Conservation (phyloP, 2,113 vertebrate species). For the Mesitornis unicolor region DNA sequence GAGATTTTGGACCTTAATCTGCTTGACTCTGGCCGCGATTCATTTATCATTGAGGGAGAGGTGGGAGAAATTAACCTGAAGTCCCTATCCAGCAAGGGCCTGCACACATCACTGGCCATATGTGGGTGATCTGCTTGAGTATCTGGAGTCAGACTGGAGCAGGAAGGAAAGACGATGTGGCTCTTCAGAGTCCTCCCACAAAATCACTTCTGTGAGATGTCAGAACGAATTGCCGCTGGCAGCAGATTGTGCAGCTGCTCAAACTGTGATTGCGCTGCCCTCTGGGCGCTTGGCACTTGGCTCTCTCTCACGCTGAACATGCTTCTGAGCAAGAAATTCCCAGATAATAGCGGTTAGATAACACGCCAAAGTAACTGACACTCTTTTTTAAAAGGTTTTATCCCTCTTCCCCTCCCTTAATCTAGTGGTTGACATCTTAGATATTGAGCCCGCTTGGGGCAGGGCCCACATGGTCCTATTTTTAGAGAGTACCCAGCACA, state of each 20-base stretch:
- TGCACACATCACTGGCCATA: neutral
- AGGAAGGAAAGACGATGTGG: neutral
- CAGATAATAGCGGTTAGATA: slow-evolving; percentile 56
- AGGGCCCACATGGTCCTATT: neutral
- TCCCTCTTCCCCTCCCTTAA: slow-evolving; percentile 28
- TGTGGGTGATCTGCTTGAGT: neutral
- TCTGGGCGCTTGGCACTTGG: slow-evolving; percentile 26
- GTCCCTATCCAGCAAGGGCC: neutral
- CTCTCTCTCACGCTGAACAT: slow-evolving; percentile 12
- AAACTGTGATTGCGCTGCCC: slow-evolving; percentile 16
- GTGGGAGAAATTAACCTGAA: neutral
- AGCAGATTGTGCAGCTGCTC: slow-evolving; percentile 51
- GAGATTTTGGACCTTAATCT: slow-evolving; percentile 13
- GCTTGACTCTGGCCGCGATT: neutral
- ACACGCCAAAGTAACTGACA: slow-evolving; percentile 22
- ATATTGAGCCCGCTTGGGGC: neutral
- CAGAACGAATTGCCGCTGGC: neutral
- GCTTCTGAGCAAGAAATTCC: slow-evolving; percentile 50
- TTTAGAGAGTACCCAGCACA: neutral
- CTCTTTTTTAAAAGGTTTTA: slow-evolving; percentile 53
- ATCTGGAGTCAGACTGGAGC: neutral
- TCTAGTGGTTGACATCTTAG: slow-evolving; percentile 51
- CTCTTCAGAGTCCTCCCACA: slow-evolving; percentile 1
- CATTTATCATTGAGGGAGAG: neutral
- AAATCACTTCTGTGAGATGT: slow-evolving; percentile 29